Base-by-base conservation (phyloP, 2,888 invertebrate genomes). In the Drosophila peninsularis region DNA sequence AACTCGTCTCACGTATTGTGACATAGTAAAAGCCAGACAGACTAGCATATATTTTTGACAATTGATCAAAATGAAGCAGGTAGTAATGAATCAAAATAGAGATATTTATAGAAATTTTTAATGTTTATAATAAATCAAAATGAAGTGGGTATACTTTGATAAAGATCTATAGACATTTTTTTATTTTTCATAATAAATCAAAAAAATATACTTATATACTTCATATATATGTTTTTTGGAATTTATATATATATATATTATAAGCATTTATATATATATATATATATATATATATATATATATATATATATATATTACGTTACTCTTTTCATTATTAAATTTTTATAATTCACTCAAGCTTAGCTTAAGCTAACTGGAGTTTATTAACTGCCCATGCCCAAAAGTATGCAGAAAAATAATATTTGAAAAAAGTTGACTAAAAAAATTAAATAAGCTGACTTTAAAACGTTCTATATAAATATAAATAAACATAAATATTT, bases 401-500 rank as follows among this genome's bases (percentile, higher is more conserved):
- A 55, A 65, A 65, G 47, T 65, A 65, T 66, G 65, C 65, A 34
- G 5, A 6, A 54, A 53, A 27, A 45, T 17, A 6, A 13, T 5
- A 7, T 11, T 24, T 6, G 3, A 30, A n/a, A 13, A 27, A 10
- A 14, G 13, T 9, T 17, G 17, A 17, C 2, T n/a, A n/a, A 5
- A 14, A 24, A 30, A 21, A 13, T 21, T 1, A 42, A n/a, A 37
- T n/a, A 10, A 5, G 30, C 1, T 30, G 27, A 30, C 27, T 7
- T 32, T 32, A 11, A 32, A 11, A 24, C 24, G 4, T 24, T 10
- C 2, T 11, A 32, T 32, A 11, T 32, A 32, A 30, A 30, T 30
- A 5, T 30, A 30, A 30, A 7, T 7, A 6, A 30, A 7, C 7
- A 30, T 30, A 30, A 30, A 5, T 24, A 24, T 24, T 30, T 30